Evolutionary conservation across 2,113 vertebrate species (phyloP).

Genomic region (Odontesthes bonariensis): DNA sequence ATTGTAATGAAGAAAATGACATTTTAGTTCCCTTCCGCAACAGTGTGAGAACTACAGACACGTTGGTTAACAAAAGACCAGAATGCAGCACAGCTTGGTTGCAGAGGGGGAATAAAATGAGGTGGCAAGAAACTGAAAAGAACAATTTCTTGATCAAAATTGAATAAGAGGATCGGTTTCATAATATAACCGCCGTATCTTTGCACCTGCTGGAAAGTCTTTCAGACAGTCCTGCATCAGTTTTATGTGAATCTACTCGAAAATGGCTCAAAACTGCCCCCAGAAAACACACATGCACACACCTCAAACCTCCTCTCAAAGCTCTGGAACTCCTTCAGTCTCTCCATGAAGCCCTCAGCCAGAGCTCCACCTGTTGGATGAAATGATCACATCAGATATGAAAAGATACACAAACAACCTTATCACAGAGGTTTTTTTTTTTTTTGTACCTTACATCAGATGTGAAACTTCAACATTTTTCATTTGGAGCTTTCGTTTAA

Average conservation of each 20-base stretch:
- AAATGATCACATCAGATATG: conserved; percentile 10
- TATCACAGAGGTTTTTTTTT: too few species aligned
- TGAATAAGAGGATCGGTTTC: background rate
- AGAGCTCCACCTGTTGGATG: conserved; percentile 88
- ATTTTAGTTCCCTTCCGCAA: too few species aligned
- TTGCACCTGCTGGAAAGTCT: background rate
- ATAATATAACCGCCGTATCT: background rate
- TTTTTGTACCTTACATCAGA: too few species aligned
- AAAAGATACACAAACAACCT: background rate
- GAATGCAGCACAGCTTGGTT: background rate
- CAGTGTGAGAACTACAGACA: too few species aligned
- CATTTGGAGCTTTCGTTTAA: background rate
- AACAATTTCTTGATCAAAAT: too few species aligned
- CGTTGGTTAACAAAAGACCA: background rate
- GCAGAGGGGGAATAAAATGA: background rate
- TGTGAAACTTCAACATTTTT: background rate
- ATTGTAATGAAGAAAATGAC: too few species aligned
- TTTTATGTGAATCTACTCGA: background rate
- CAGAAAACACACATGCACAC: conserved; percentile 50
- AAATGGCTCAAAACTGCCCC: background rate
- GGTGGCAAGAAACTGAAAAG: too few species aligned
- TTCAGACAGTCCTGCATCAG: background rate
- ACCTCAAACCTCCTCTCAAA: conserved; percentile 99
- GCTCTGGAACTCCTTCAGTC: conserved; percentile 94
- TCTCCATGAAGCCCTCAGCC: conserved; percentile 94